Conservation (phyloP, 2,797 vertebrate genomes). For the Muscicapa comitata region DNA sequence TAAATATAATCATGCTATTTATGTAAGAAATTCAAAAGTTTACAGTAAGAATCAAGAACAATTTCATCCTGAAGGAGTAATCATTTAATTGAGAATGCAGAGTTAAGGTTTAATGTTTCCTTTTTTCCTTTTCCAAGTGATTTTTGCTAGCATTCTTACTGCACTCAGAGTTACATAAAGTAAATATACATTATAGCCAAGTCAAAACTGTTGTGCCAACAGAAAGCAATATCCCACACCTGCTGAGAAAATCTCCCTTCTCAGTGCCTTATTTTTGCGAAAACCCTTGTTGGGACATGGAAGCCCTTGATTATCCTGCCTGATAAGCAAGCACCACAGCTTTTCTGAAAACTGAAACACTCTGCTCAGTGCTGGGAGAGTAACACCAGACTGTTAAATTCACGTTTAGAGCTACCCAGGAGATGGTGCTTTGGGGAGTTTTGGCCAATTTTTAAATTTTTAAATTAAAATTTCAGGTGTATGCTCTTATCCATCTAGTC, state of each 20-base stretch:
- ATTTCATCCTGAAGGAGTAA: constrained; percentile 48
- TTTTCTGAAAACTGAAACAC: background rate
- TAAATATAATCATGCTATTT: constrained; percentile 31
- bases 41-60: constrained; percentile 49
- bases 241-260: constrained; percentile 23
- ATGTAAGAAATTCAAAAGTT: constrained; percentile 50
- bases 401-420: background rate
- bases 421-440: rapidly evolving
- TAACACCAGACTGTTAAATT: background rate
- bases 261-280: background rate
- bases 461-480: background rate
- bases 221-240: constrained; percentile 3
- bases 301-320: background rate
- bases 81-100: constrained; percentile 40
- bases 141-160: constrained; percentile 11
- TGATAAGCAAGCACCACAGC: background rate
- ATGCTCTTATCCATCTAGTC: background rate
- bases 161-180: background rate
- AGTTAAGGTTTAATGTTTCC: constrained; percentile 19
- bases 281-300: background rate
- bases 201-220: background rate
- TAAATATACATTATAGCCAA: background rate
- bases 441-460: background rate
- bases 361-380: background rate
- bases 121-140: constrained; percentile 34